Percentiles rank a stretch among this genome's conserved stretches.
phyloP scores from a whole-genome alignment of 2,888 invertebrate genomes.

The Drosophila tripunctata region DNA sequence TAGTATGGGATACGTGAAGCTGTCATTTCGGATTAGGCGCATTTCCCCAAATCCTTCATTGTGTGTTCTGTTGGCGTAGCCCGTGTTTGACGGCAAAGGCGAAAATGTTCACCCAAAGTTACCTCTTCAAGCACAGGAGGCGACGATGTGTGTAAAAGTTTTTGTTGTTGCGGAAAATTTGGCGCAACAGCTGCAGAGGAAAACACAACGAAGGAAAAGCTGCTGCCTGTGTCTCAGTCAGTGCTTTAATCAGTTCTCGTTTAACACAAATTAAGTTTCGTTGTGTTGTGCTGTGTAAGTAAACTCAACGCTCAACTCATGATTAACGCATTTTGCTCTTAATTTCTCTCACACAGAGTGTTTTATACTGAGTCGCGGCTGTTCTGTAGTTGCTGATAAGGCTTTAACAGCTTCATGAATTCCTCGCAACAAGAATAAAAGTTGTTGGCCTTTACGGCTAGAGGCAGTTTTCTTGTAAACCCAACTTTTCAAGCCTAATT shows the following conservation, averaged over 20 bases:
- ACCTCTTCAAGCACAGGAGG: slow-evolving; percentile 63
- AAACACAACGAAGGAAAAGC: not conserved
- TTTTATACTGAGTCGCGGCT: too few relatives aligned
- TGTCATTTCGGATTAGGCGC: slow-evolving; percentile 73
- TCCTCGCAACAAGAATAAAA: slow-evolving; percentile 64
- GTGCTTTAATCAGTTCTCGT: slow-evolving; percentile 69
- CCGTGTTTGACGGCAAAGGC: slow-evolving; percentile 29
- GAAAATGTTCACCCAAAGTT: slow-evolving; percentile 64
- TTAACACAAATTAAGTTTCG: slow-evolving; percentile 79
- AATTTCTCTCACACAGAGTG: slow-evolving; percentile 54
- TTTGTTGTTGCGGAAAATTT: slow-evolving; percentile 69
- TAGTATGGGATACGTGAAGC: slow-evolving; percentile 58
- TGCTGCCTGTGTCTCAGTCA: slow-evolving; percentile 34
- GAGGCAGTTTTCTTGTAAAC: slow-evolving; percentile 41
- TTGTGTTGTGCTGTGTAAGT: slow-evolving; percentile 35
- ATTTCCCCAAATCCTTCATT: slow-evolving; percentile 54
- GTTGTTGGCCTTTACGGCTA: slow-evolving; percentile 40
- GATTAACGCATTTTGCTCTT: slow-evolving; percentile 78
- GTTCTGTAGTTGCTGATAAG: slow-evolving; percentile 71
- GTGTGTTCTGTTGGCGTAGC: slow-evolving; percentile 18
- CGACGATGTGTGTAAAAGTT: slow-evolving; percentile 77
- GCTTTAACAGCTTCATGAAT: slow-evolving; percentile 74
- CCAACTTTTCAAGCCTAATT: slow-evolving; percentile 44
- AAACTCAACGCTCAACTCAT: slow-evolving; percentile 61
- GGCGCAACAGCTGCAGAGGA: slow-evolving; percentile 31